Conservation (phyloP, 2,797 vertebrate genomes). For the Erithacus rubecula region DNA sequence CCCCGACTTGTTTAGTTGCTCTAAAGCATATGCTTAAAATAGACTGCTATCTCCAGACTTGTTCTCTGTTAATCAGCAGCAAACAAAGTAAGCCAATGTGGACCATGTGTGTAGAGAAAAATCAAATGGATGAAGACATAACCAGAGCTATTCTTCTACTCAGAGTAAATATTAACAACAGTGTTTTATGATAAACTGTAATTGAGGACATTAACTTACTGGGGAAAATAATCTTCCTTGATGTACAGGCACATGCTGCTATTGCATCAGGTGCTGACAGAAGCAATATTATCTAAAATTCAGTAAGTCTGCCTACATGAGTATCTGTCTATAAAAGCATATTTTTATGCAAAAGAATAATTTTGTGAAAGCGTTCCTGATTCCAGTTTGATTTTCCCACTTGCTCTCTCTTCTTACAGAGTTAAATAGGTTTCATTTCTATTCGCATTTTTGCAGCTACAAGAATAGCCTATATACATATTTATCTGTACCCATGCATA, state of each 20-base stretch:
- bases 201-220: constrained; percentile 16
- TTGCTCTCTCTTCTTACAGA: background rate
- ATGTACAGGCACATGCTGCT: background rate
- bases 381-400: background rate
- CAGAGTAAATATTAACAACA: constrained; percentile 35
- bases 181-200: constrained; percentile 26
- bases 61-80: background rate
- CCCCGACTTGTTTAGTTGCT: background rate
- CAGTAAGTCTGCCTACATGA: background rate
- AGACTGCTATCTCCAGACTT: background rate
- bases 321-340: background rate
- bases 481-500: background rate
- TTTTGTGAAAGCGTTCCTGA: background rate
- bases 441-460: background rate
- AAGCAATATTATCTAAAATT: background rate
- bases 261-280: background rate
- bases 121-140: constrained; percentile 8
- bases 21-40: background rate
- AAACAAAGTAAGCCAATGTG: background rate
- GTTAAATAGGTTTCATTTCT: constrained; percentile 2
- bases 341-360: background rate
- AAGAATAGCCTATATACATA: background rate
- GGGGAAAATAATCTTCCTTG: background rate
- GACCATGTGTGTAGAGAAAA: background rate
- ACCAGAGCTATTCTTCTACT: constrained; percentile 28